Percentiles rank a stretch among this genome's conserved stretches.
Evolutionary conservation across 2,797 vertebrate species (phyloP).

Genomic region (Orientallactaga sibirica): DNA sequence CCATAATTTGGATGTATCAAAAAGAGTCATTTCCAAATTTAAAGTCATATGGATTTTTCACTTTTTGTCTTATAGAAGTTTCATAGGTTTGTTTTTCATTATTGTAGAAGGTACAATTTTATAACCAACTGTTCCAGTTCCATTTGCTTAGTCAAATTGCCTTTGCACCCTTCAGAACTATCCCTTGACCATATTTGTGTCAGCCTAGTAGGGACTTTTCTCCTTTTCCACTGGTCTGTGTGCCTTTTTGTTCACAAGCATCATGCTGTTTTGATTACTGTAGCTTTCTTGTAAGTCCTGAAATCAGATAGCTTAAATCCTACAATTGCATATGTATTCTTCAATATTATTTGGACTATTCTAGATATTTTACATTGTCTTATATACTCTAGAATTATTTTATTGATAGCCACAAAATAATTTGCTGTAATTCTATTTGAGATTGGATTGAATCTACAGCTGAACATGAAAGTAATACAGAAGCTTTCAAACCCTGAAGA

Average conservation of each 20-base stretch:
- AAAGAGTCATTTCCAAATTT: neutral
- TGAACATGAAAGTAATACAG: neutral
- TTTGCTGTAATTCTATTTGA: neutral
- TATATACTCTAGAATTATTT: neutral
- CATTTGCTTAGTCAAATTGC: neutral
- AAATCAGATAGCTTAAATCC: neutral
- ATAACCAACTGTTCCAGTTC: neutral
- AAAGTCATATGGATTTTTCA: neutral
- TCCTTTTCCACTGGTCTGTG: neutral
- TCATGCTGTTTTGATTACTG: neutral
- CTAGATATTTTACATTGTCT: neutral
- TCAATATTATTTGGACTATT: neutral
- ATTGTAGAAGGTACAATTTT: neutral
- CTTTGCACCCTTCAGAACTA: neutral
- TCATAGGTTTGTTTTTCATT: neutral
- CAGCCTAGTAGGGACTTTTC: neutral
- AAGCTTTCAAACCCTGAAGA: neutral
- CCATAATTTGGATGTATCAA: neutral
- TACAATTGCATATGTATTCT: neutral
- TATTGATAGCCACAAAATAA: neutral
- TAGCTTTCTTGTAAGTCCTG: neutral
- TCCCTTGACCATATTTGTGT: neutral
- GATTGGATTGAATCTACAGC: neutral
- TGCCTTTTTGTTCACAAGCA: neutral
- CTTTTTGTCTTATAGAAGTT: neutral